Evolutionary conservation across 2,888 invertebrate species (phyloP).

Genomic region (Nomada hirtipes): DNA sequence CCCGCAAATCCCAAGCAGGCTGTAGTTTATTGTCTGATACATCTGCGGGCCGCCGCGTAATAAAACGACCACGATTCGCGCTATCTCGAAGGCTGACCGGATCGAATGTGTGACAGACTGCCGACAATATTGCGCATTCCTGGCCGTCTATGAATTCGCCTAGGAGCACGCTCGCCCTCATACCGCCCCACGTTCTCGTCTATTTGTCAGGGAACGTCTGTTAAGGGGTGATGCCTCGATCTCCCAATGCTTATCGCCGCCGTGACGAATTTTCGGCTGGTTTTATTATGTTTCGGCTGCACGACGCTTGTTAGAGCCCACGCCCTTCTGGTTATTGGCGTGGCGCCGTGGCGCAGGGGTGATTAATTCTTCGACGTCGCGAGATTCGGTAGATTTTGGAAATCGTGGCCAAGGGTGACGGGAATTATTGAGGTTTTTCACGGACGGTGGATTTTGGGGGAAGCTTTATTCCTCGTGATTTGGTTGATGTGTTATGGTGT

Average conservation of each 20-base stretch:
- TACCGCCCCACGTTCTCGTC: slow-evolving; percentile 9
- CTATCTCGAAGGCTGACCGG: slow-evolving; percentile 64
- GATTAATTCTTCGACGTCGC: slow-evolving; percentile 33
- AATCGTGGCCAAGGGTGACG: neutral
- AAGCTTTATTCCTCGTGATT: too few relatives aligned
- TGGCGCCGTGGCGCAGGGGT: neutral
- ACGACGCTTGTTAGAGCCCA: neutral
- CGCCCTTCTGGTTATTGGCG: slow-evolving; percentile 28
- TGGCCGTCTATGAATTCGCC: slow-evolving; percentile 73
- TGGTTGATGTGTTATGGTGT: too few relatives aligned
- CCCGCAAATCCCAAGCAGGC: slow-evolving; percentile 79
- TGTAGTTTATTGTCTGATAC: slow-evolving; percentile 81
- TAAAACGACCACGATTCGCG: slow-evolving; percentile 67
- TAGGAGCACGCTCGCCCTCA: slow-evolving; percentile 45
- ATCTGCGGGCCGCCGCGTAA: slow-evolving; percentile 67
- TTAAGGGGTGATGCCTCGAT: slow-evolving; percentile 43
- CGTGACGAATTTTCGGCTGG: slow-evolving; percentile 62
- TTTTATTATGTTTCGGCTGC: slow-evolving; percentile 43
- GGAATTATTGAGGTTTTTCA: too few relatives aligned
- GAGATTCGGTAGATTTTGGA: slow-evolving; percentile 14
- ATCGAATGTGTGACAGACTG: slow-evolving; percentile 83
- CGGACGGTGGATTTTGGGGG: too few relatives aligned
- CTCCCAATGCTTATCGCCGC: slow-evolving; percentile 56
- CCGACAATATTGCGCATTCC: slow-evolving; percentile 82
- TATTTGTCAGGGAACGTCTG: slow-evolving; percentile 60